Base-by-base conservation (phyloP, 2,113 vertebrate species). In the Tyto alba region DNA sequence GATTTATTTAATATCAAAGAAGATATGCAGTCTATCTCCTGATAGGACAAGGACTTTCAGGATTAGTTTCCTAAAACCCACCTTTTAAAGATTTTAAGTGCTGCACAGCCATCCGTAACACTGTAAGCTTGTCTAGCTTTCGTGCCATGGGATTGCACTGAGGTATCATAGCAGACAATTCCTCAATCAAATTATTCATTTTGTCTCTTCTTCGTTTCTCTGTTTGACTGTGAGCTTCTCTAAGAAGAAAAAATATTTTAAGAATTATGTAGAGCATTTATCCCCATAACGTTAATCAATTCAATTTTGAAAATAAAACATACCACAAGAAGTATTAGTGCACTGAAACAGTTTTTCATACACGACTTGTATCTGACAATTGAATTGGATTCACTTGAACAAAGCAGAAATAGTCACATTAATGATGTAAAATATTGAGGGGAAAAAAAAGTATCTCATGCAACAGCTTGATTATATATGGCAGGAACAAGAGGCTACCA, bases 141-240 rank as follows among this genome's bases (percentile, higher is more conserved):
- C 98, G 98, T 47, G 99, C 98, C 98, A 98, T 91, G 38, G 99
- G 98, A 93, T 98, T 99, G 97, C 98, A 99, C 41, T 98, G 98
- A 19, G 99, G 99, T 93, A 99, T 99, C 99, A 99, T 99, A 45
- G 98, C 98, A 21, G 99, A 99, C 38, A 99, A 97, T 85, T 99
- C 99, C 88, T 99, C 99, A 66, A 99, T 99, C 75, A 99, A 91
- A 75, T 98, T 98, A 96, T 99, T 99, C 99, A 99, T 99, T 97
- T 99, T 99, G 93, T 99, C 99, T 90, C 99, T 98, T 92, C 99
- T 98, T 69, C 98, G 97, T 96, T 99, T 99, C 93, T 99, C 99
- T 10, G 99, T 99, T 97, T 99, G 98, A 96, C 99, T 99, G 82
- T 99, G 99, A 62, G 99, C 99, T 96, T 99, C 99, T 95, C 99